Evolutionary conservation across 2,113 vertebrate species (phyloP).

Genomic region (Festucalex cinctus): DNA sequence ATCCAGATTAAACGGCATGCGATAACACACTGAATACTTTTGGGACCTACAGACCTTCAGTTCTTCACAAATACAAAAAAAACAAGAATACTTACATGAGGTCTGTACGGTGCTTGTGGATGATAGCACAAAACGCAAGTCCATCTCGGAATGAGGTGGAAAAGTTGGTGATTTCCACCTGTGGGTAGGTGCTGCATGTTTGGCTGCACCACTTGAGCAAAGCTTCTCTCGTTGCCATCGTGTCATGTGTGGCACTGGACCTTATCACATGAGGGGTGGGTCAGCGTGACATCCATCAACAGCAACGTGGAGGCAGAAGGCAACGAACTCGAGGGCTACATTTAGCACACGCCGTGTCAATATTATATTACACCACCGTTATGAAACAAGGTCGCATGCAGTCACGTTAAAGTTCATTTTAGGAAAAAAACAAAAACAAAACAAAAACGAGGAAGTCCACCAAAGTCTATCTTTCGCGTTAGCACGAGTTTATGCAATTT

Average conservation of each 20-base stretch:
- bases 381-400: not conserved
- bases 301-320: conserved; percentile 25
- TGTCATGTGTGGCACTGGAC: conserved; percentile 1
- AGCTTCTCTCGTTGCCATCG: conserved; percentile 73
- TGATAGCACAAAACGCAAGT: conserved; percentile 86
- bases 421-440: too few relatives aligned
- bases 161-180: conserved; percentile 80
- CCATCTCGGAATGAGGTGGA: conserved; percentile 84
- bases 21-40: not conserved
- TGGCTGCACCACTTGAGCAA: conserved; percentile 81
- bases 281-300: conserved; percentile 16
- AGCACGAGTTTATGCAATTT: conserved; percentile 3
- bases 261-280: not conserved
- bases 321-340: conserved; percentile 19
- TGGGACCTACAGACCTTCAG: not conserved
- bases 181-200: conserved; percentile 75
- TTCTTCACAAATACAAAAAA: not conserved
- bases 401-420: not conserved
- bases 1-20: conserved; percentile 27
- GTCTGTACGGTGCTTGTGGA: conserved; percentile 84
- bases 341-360: not conserved
- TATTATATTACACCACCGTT: too few relatives aligned
- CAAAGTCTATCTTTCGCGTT: not conserved
- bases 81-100: conserved; percentile 78
- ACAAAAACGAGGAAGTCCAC: not conserved